Conservation (phyloP, 2,888 invertebrate genomes). For the Epirrita christyi region DNA sequence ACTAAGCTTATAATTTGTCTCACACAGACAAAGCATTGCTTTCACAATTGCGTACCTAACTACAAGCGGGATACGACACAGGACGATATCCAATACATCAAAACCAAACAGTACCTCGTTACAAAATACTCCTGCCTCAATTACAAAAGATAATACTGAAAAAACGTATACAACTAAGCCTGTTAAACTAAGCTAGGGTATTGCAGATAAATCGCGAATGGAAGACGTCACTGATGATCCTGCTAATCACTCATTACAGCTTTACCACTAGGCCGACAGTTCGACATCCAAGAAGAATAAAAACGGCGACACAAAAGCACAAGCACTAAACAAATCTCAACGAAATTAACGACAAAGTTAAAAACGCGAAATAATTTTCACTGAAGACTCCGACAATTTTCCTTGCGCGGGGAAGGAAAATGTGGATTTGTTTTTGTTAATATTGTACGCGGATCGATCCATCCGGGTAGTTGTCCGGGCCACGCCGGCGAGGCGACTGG, state of each 20-base stretch:
- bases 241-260: slow-evolving; percentile 38
- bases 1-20: slow-evolving; percentile 49
- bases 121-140: slow-evolving; percentile 57
- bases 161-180: slow-evolving; percentile 67
- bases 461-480: slow-evolving; percentile 72
- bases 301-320: slow-evolving; percentile 40
- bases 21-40: slow-evolving; percentile 69
- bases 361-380: slow-evolving; percentile 70
- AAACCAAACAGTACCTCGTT: slow-evolving; percentile 73
- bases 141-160: slow-evolving; percentile 50
- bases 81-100: slow-evolving; percentile 80
- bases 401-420: slow-evolving; percentile 72
- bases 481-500: slow-evolving; percentile 81
- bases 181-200: slow-evolving; percentile 55
- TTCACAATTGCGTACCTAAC: slow-evolving; percentile 66
- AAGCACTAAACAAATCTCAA: slow-evolving; percentile 58
- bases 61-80: slow-evolving; percentile 69
- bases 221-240: slow-evolving; percentile 37
- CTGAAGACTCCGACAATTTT: slow-evolving; percentile 59
- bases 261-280: slow-evolving; percentile 32
- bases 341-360: slow-evolving; percentile 77
- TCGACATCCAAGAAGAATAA: slow-evolving; percentile 27
- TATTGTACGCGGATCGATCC: slow-evolving; percentile 52
- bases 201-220: slow-evolving; percentile 59
- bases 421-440: slow-evolving; percentile 66